Evolutionary conservation across 2,113 vertebrate genomes (phyloP), one percentile per base, ranked within the genome.

Genomic region (Clinocottus analis): DNA sequence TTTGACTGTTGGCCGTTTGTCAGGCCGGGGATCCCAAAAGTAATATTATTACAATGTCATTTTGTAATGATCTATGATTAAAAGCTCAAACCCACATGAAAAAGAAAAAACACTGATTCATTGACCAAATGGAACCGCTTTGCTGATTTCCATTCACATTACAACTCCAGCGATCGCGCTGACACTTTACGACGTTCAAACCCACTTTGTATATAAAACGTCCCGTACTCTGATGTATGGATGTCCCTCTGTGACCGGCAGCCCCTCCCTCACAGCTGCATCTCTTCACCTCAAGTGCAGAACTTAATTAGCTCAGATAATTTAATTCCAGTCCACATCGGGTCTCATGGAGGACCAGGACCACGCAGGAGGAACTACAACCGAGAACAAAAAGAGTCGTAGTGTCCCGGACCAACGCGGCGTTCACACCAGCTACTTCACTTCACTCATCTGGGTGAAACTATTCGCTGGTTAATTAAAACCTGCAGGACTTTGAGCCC

Each of bases 51-150:
- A 17, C 6, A 9, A 29, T 39, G 16, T 3, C 49, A 56, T 43
- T 47, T 2, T n/a, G n/a, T n/a, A n/a, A n/a, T 29, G 33, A 33
- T 33, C 16, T 72, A 27, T 59, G n/a, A 63, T 10, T 29, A 63
- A 41, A 19, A 67, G 49, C 29, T 55, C 41, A 72, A 31, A 53
- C 68, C 53, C 19, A 29, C 35, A 75, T 53, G 62, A 70, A 74
- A 77, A 35, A 4, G 35, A 17, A 65, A 74, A 58, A 68, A 13
- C 6, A 33, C 45, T 33, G 67, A 70, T 45, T 47, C 8, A 11
- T 49, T 53, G 29, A 25, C 23, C 0, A 43, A 39, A 17, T 16
- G 61, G 19, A 60, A 74, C 43, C 37, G 11, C 8, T 29, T 5
- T 1, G 12, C 29, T 25, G 49, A 51, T 59, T 65, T 21, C n/a